A percentile compares a stretch with the other conserved stretches of the same genome.
These are phyloP conservation scores for Rhagophthalmus giganteus DNA, from an alignment of 2,888 invertebrate genomes.

Conservation along the genomic window DNA sequence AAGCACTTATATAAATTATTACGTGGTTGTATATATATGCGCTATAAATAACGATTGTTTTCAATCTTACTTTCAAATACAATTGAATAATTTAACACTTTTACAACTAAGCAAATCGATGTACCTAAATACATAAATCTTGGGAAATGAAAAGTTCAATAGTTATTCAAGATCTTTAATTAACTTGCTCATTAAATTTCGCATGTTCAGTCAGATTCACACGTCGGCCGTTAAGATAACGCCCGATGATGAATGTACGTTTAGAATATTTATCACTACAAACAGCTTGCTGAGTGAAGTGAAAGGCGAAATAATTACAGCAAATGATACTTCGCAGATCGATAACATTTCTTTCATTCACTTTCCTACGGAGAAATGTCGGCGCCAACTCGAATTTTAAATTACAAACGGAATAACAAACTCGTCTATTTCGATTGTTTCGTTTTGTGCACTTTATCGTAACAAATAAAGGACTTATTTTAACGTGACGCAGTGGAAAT, in stretches of 20 bases:
- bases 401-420: conserved; percentile 2
- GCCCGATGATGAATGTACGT: background rate
- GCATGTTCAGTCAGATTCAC: too few species aligned
- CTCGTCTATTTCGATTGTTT: too few species aligned
- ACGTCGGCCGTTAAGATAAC: too few species aligned
- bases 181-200: too few species aligned
- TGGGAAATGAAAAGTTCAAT: too few species aligned
- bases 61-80: conserved; percentile 13
- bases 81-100: conserved; percentile 3
- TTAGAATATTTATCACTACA: background rate
- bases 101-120: too few species aligned
- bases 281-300: too few species aligned
- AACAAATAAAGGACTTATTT: conserved; percentile 1
- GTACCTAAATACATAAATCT: too few species aligned
- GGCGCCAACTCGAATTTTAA: conserved; percentile 5
- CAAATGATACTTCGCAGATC: background rate
- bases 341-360: conserved; percentile 3
- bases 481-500: conserved; percentile 2
- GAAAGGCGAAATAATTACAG: background rate
- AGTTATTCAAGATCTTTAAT: too few species aligned
- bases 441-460: background rate
- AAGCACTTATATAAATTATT: conserved; percentile 8
- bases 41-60: conserved; percentile 17
- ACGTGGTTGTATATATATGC: background rate
- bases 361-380: conserved; percentile 4